A percentile compares a stretch with the other conserved stretches of the same genome.
Evolutionary conservation across 1,140 invertebrate genomes (phyloP).

Genomic region (Ganaspis sp.): DNA sequence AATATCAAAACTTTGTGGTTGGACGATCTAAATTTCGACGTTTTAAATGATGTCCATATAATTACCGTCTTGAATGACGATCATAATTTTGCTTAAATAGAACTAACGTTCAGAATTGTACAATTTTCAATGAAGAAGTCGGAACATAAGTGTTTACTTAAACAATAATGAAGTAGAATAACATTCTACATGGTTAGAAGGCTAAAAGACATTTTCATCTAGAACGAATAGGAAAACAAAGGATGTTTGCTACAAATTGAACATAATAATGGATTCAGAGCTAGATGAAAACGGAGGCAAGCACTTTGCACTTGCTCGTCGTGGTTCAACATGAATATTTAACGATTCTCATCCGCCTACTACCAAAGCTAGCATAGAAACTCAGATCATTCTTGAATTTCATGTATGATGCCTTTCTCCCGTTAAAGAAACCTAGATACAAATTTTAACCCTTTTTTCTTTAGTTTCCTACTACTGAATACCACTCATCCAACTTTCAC

Average conservation of each 20-base stretch:
- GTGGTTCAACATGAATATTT: constrained; percentile 6
- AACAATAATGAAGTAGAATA: too few relatives aligned
- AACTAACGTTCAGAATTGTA: too few relatives aligned
- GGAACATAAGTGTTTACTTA: too few relatives aligned
- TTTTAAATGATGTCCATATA: too few relatives aligned
- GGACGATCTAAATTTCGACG: too few relatives aligned
- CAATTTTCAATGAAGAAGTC: too few relatives aligned
- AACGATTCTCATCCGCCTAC: neutral
- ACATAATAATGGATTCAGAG: neutral
- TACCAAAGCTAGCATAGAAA: neutral
- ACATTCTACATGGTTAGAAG: neutral
- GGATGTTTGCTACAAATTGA: constrained; percentile 1
- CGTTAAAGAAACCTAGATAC: neutral
- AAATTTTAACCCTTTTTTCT: constrained; percentile 1
- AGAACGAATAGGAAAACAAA: neutral
- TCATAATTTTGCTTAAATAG: too few relatives aligned
- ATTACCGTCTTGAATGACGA: too few relatives aligned
- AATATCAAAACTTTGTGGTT: too few relatives aligned
- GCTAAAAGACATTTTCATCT: too few relatives aligned
- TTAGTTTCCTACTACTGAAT: neutral
- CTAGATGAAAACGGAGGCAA: neutral
- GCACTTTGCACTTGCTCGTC: neutral
- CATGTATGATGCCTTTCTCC: neutral
- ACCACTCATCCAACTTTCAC: neutral
- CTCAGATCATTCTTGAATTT: neutral